Conservation (phyloP, 2,113 vertebrate species). For the Labrus mixtus region DNA sequence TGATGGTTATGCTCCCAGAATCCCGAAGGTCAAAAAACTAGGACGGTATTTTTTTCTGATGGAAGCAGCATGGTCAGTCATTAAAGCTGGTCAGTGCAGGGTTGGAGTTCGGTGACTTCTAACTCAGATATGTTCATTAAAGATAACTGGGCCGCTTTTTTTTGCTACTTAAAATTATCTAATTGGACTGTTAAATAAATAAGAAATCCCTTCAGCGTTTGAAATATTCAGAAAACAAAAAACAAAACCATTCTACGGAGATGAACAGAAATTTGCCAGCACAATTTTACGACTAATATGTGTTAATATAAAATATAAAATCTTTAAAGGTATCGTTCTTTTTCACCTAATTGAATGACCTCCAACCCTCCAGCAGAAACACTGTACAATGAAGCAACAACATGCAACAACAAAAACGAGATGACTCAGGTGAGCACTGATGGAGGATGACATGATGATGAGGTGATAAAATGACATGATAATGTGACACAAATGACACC, state of each 20-base stretch:
- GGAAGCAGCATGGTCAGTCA: conserved; percentile 20
- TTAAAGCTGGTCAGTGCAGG: conserved; percentile 41
- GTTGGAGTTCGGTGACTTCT: conserved; percentile 28
- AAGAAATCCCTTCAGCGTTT: too few relatives aligned
- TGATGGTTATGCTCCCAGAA: conserved; percentile 30
- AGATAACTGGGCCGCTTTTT: too few relatives aligned
- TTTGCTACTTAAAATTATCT: too few relatives aligned
- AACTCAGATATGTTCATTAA: neutral
- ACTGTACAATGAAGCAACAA: neutral
- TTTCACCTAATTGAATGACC: neutral
- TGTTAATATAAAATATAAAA: too few relatives aligned
- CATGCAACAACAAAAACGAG: conserved; percentile 32
- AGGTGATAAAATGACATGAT: conserved; percentile 23
- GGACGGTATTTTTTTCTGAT: conserved; percentile 19
- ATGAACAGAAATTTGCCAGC: too few relatives aligned
- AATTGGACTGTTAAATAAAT: too few relatives aligned
- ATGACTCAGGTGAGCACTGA: conserved; percentile 21
- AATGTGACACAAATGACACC: conserved; percentile 10
- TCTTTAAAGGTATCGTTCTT: too few relatives aligned
- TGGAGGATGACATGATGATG: conserved; percentile 33
- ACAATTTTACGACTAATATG: too few relatives aligned
- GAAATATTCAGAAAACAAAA: too few relatives aligned
- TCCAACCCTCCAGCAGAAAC: conserved; percentile 5
- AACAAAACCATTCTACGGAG: too few relatives aligned
- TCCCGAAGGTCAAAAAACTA: conserved; percentile 37